Evolutionary conservation across 2,888 invertebrate species (phyloP).

Genomic region (Blastobasis lacticolella): DNA sequence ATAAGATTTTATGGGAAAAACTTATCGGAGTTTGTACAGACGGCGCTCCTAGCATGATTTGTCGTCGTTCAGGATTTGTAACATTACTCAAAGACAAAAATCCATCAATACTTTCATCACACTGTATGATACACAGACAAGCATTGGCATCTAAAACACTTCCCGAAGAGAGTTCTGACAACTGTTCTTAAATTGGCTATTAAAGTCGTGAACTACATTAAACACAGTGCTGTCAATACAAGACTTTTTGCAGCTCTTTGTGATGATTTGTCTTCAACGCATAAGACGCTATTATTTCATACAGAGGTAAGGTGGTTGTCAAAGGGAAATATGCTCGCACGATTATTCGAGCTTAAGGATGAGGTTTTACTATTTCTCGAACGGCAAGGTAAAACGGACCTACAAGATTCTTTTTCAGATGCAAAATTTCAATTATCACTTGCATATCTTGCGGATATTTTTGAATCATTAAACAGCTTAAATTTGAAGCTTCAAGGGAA

Average conservation of each 20-base stretch:
- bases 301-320: not conserved
- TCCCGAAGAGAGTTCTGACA: not conserved
- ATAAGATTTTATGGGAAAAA: conserved; percentile 1
- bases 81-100: not conserved
- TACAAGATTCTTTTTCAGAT: not conserved
- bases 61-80: not conserved
- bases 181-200: conserved; percentile 1
- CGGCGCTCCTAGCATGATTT: conserved; percentile 1
- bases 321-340: not conserved
- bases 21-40: conserved; percentile 2
- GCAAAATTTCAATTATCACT: not conserved
- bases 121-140: conserved; percentile 1
- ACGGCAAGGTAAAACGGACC: not conserved
- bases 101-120: not conserved
- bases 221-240: not conserved
- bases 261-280: not conserved
- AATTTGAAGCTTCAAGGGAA: not conserved
- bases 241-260: not conserved
- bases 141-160: conserved; percentile 1
- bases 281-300: conserved; percentile 1
- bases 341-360: not conserved
- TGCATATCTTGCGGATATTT: not conserved
- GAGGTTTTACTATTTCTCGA: not conserved
- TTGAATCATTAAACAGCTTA: not conserved
- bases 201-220: conserved; percentile 4